A percentile compares a stretch with the other conserved stretches of the same genome.
Conservation (phyloP, 2,797 vertebrate genomes). For the Crocidura indochinensis region DNA sequence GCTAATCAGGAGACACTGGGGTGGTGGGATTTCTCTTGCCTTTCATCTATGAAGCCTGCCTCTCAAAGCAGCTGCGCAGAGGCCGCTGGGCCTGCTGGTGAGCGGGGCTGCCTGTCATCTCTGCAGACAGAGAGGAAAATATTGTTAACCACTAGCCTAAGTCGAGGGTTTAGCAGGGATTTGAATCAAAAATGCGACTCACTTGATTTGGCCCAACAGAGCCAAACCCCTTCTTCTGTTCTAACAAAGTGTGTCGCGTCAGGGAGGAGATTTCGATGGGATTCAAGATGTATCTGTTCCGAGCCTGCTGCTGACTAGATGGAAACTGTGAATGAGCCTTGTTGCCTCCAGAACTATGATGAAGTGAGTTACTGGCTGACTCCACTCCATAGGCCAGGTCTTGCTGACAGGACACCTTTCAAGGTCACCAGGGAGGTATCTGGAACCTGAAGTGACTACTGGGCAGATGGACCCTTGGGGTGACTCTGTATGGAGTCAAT, state of each 20-base stretch:
- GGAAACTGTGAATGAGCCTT: constrained; percentile 71
- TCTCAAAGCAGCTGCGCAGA: constrained; percentile 83
- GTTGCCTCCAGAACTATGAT: constrained; percentile 17
- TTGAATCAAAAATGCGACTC: constrained; percentile 90
- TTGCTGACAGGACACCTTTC: constrained; percentile 42
- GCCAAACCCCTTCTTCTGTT: constrained; percentile 88
- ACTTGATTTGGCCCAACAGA: constrained; percentile 90
- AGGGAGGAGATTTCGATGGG: constrained; percentile 83
- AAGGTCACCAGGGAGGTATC: constrained; percentile 20
- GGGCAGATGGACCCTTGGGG: neutral
- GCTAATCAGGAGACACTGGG: constrained; percentile 90
- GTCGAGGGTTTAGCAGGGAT: constrained; percentile 89
- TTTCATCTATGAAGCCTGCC: constrained; percentile 89
- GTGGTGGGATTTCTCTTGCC: constrained; percentile 86
- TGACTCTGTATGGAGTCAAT: neutral
- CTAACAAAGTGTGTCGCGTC: constrained; percentile 86
- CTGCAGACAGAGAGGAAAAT: constrained; percentile 89
- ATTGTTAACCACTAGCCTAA: constrained; percentile 87
- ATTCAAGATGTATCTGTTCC: constrained; percentile 86
- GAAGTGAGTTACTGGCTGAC: constrained; percentile 15
- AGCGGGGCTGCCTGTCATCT: constrained; percentile 88
- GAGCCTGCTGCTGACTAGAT: constrained; percentile 79
- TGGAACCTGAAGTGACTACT: fast-evolving
- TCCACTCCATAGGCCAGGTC: constrained; percentile 12
- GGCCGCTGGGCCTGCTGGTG: constrained; percentile 76